phyloP scores from a whole-genome alignment of 2,113 vertebrate genomes.

The Arothron firmamentum region DNA sequence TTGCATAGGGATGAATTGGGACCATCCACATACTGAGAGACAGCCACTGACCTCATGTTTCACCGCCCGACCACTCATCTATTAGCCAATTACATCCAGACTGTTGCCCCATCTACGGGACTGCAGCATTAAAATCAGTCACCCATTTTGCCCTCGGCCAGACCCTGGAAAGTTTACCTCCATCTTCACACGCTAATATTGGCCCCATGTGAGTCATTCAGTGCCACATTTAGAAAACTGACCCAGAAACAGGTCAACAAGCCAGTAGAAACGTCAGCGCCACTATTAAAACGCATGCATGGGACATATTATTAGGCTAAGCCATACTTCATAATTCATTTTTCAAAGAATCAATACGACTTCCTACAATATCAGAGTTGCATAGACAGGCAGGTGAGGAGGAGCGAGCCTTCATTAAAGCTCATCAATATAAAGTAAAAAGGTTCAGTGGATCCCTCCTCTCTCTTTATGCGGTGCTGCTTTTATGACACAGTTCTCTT shows the following conservation, averaged over 20 bases:
- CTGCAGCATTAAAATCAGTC: constrained; percentile 47
- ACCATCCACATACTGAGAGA: constrained; percentile 5
- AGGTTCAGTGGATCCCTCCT: constrained; percentile 36
- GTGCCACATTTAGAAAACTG: constrained; percentile 33
- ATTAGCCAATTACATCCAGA: constrained; percentile 47
- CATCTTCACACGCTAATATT: constrained; percentile 28
- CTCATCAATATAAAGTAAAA: constrained; percentile 20
- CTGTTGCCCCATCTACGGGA: constrained; percentile 22
- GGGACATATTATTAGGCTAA: no score
- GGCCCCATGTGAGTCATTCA: constrained; percentile 34
- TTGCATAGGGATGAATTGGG: no score
- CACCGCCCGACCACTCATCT: constrained; percentile 31
- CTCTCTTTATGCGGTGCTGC: constrained; percentile 40
- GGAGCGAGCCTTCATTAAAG: constrained; percentile 28
- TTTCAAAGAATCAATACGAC: no score
- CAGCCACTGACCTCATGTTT: constrained; percentile 36
- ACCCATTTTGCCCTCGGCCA: constrained; percentile 36
- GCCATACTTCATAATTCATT: no score
- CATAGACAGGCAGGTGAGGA: constrained; percentile 11
- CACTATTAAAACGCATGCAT: no score
- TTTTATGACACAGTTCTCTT: constrained; percentile 50
- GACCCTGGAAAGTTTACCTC: constrained; percentile 15
- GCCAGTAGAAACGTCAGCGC: no score
- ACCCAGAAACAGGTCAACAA: constrained; percentile 45
- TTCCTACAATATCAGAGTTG: neutral